These are phyloP conservation scores for Parnassius mnemosyne DNA, from an alignment of 2,888 invertebrate genomes.

Conservation along the genomic window DNA sequence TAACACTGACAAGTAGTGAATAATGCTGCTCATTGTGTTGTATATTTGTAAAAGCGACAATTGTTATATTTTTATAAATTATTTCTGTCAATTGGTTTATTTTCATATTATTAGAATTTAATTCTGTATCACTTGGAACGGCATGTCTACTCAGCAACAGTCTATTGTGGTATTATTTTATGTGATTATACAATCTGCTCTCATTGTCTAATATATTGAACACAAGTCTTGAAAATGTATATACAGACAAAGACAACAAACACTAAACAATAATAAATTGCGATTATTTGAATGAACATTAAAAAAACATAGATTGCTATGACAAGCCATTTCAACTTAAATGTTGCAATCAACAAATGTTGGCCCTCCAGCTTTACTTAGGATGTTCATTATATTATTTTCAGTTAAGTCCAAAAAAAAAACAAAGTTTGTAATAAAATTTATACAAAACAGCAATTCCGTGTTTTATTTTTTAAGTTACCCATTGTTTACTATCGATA, in stretches of 20 bases:
- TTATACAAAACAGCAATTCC: slow-evolving; percentile 61
- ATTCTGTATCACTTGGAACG: slow-evolving; percentile 45
- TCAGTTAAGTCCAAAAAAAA: slow-evolving; percentile 73
- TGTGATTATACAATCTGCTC: background rate
- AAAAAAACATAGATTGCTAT: slow-evolving; percentile 12
- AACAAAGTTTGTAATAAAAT: slow-evolving; percentile 78
- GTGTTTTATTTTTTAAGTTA: slow-evolving; percentile 20
- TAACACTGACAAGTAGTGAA: slow-evolving; percentile 47
- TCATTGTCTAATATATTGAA: background rate
- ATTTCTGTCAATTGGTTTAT: slow-evolving; percentile 50
- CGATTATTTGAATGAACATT: too few relatives aligned
- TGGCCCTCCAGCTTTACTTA: slow-evolving; percentile 61
- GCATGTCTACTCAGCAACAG: slow-evolving; percentile 47
- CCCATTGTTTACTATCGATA: too few relatives aligned
- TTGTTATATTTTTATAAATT: slow-evolving; percentile 74
- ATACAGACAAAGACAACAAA: too few relatives aligned
- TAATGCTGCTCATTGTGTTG: slow-evolving; percentile 54
- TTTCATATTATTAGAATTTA: slow-evolving; percentile 45
- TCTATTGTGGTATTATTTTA: background rate
- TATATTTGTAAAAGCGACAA: slow-evolving; percentile 56
- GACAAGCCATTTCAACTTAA: slow-evolving; percentile 58
- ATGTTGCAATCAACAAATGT: slow-evolving; percentile 58
- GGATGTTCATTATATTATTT: slow-evolving; percentile 71
- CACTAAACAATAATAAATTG: too few relatives aligned
- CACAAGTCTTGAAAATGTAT: too few relatives aligned